Percentiles rank a stretch among this genome's conserved stretches.
phyloP scores from a whole-genome alignment of 2,113 vertebrate species.

The Trogon surrucura region DNA sequence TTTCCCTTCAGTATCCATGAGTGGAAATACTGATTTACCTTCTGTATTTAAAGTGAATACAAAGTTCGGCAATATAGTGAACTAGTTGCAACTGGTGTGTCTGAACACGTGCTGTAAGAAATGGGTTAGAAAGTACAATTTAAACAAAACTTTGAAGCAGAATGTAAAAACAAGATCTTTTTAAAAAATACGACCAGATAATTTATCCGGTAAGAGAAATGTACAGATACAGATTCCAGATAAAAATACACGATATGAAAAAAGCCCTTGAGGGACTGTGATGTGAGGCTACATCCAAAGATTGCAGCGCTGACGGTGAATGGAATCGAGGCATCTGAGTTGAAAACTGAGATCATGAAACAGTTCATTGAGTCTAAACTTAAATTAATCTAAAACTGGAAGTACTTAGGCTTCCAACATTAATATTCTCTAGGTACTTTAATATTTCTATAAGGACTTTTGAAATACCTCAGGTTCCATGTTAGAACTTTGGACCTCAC shows the following conservation, averaged over 20 bases:
- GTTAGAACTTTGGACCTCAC: not conserved
- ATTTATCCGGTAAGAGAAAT: not conserved
- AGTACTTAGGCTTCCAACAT: not conserved
- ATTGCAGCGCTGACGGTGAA: accelerated
- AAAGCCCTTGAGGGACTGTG: not conserved
- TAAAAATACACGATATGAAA: not conserved
- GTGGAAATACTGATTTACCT: not conserved
- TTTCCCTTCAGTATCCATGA: not conserved
- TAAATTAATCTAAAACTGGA: not conserved
- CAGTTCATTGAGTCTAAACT: not conserved
- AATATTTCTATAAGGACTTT: not conserved
- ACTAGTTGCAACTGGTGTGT: not conserved
- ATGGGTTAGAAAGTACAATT: not conserved
- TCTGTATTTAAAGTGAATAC: not conserved
- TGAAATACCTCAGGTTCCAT: not conserved
- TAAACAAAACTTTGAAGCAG: not conserved
- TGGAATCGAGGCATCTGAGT: not conserved
- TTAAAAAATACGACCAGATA: not conserved
- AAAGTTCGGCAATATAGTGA: not conserved
- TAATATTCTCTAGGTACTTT: not conserved
- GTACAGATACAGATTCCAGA: not conserved
- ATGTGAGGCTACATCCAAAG: not conserved
- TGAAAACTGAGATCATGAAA: not conserved
- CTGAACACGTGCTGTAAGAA: not conserved
- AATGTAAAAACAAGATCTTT: not conserved